Percentiles rank a stretch among this genome's conserved stretches.
Conservation (phyloP, 2,113 vertebrate genomes). For the Percina caprodes region DNA sequence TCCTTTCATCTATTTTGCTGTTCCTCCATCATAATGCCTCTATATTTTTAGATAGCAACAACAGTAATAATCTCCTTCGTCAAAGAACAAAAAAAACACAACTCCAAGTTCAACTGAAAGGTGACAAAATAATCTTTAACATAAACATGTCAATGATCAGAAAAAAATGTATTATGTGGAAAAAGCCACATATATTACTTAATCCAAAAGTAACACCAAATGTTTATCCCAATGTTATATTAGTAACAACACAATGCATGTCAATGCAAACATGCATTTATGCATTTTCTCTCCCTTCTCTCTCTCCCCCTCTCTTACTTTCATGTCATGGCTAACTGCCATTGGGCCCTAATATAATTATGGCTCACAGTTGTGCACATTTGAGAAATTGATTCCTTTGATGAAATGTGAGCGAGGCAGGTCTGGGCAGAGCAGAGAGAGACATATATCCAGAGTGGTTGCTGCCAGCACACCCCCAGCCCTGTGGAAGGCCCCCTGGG, state of each 20-base stretch:
- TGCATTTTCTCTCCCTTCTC: constrained; percentile 36
- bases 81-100: not conserved
- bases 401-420: constrained; percentile 97
- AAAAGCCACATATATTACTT: not conserved
- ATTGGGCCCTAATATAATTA: constrained; percentile 98
- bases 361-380: constrained; percentile 98
- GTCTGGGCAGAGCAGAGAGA: constrained; percentile 89
- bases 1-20: constrained; percentile 64
- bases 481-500: constrained; percentile 91
- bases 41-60: constrained; percentile 37
- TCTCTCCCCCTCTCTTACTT: constrained; percentile 40
- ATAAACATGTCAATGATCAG: not conserved
- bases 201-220: constrained; percentile 13
- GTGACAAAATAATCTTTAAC: constrained; percentile 3
- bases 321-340: constrained; percentile 90
- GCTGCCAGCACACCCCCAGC: constrained; percentile 89
- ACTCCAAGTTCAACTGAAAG: not conserved
- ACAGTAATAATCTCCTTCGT: not conserved
- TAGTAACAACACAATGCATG: constrained; percentile 30
- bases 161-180: not conserved
- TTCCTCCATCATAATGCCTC: constrained; percentile 45
- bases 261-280: constrained; percentile 40
- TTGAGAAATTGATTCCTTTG: constrained; percentile 99
- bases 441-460: constrained; percentile 93
- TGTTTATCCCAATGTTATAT: constrained; percentile 5